These are phyloP conservation scores for Aythya baeri DNA, from an alignment of 2,113 vertebrate genomes.

Conservation along the genomic window DNA sequence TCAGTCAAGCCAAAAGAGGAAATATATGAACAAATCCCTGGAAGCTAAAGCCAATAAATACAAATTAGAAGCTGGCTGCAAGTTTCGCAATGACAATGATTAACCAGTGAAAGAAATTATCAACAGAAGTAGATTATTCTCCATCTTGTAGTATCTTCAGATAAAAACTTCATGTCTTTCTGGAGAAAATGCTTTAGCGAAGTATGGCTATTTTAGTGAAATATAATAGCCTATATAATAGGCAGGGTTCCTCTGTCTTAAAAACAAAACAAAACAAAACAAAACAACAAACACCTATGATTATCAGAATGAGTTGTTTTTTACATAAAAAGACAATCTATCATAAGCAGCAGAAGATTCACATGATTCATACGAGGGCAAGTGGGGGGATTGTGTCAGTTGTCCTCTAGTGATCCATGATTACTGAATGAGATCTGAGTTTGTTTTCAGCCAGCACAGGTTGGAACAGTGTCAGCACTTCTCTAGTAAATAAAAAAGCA, in stretches of 20 bases:
- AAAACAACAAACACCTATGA: no score
- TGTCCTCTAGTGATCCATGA: background rate
- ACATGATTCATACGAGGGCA: background rate
- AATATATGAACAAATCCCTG: background rate
- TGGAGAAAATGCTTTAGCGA: background rate
- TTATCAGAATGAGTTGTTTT: background rate
- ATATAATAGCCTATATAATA: background rate
- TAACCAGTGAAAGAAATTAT: background rate
- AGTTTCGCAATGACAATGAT: background rate
- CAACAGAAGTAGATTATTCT: background rate
- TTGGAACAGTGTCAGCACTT: background rate
- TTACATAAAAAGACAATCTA: background rate
- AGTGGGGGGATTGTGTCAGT: background rate
- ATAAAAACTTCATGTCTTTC: background rate
- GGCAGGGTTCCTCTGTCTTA: background rate
- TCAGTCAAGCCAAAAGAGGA: background rate
- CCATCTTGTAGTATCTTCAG: background rate
- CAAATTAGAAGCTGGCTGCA: background rate
- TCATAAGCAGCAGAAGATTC: background rate
- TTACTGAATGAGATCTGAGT: background rate
- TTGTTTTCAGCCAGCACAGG: background rate
- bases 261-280: background rate
- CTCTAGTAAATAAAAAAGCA: background rate
- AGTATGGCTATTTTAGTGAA: background rate
- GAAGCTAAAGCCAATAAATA: background rate